Evolutionary conservation across 2,888 invertebrate species (phyloP).

Genomic region (Zootermopsis nevadensis): DNA sequence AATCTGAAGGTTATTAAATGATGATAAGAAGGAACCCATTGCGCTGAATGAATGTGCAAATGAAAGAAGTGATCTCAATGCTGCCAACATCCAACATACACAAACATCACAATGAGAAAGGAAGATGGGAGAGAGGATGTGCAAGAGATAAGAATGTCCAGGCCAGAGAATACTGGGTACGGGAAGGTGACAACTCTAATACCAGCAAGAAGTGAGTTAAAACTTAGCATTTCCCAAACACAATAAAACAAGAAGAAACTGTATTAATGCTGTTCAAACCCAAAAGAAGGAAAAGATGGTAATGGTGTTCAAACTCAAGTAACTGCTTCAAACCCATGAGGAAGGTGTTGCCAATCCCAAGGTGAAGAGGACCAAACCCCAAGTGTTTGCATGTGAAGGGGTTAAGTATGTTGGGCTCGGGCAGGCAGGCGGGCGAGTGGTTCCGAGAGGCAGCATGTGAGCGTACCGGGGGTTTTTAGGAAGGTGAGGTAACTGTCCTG

Average conservation of each 20-base stretch:
- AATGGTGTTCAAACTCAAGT: slow-evolving; percentile 33
- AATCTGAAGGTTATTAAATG: not conserved
- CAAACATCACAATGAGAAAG: not conserved
- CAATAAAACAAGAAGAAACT: slow-evolving; percentile 34
- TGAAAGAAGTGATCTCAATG: not conserved
- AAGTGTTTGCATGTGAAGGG: slow-evolving; percentile 35
- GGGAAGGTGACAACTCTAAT: not conserved
- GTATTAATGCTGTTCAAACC: slow-evolving; percentile 33
- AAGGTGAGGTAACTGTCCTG: slow-evolving; percentile 68
- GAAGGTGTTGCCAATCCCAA: slow-evolving; percentile 25
- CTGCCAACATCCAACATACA: not conserved
- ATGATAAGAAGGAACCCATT: not conserved
- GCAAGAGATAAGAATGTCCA: not conserved
- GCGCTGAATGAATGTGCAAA: not conserved
- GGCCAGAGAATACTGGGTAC: not conserved
- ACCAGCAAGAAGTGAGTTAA: slow-evolving; percentile 37
- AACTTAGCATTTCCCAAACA: slow-evolving; percentile 33
- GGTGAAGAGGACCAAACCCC: slow-evolving; percentile 37
- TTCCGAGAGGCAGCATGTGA: slow-evolving; percentile 55
- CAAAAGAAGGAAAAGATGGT: slow-evolving; percentile 17
- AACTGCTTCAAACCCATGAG: slow-evolving; percentile 25
- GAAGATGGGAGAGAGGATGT: not conserved
- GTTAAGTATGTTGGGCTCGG: slow-evolving; percentile 46
- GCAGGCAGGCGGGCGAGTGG: slow-evolving; percentile 49
- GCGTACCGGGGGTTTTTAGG: slow-evolving; percentile 60